phyloP scores from a whole-genome alignment of 2,888 invertebrate genomes.

The Drosophila pseudotalamancana region DNA sequence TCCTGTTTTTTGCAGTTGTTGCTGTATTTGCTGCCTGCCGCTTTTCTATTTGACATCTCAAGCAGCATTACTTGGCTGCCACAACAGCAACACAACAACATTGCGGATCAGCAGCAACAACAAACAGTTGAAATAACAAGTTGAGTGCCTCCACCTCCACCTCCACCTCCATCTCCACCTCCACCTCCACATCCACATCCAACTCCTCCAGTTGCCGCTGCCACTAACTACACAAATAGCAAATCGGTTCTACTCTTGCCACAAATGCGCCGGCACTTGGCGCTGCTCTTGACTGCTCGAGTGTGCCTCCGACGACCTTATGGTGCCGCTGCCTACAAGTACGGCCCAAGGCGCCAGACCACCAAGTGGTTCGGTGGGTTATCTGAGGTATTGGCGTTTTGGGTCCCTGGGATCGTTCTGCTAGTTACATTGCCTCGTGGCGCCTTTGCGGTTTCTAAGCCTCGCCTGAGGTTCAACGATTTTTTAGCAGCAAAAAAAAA shows the following conservation, averaged over 20 bases:
- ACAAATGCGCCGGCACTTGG: slow-evolving; percentile 57
- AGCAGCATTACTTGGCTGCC: slow-evolving; percentile 68
- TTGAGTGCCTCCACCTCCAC: slow-evolving; percentile 38
- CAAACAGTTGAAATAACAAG: slow-evolving; percentile 72
- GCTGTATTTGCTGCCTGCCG: slow-evolving; percentile 40
- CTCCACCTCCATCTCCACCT: neutral
- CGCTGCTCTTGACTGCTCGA: slow-evolving; percentile 64
- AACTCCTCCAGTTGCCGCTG: slow-evolving; percentile 3
- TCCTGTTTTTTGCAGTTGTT: slow-evolving; percentile 59
- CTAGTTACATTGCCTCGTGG: slow-evolving; percentile 33
- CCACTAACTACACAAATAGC: slow-evolving; percentile 57
- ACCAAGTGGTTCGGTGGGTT: slow-evolving; percentile 38
- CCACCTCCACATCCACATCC: neutral
- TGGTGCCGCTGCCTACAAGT: slow-evolving; percentile 16
- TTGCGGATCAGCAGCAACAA: slow-evolving; percentile 28
- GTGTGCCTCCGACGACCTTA: slow-evolving; percentile 38
- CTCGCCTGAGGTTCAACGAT: slow-evolving; percentile 39
- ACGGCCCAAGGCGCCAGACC: slow-evolving; percentile 37
- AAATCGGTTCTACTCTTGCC: slow-evolving; percentile 67
- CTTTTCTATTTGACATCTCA: slow-evolving; percentile 73
- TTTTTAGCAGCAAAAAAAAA: slow-evolving; percentile 12
- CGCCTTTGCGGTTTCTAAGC: slow-evolving; percentile 54
- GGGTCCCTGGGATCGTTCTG: slow-evolving; percentile 30
- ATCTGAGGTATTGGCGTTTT: slow-evolving; percentile 36
- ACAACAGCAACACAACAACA: slow-evolving; percentile 29